Base-by-base conservation (phyloP, 2,888 invertebrate genomes). In the Drosophila paucipuncta region DNA sequence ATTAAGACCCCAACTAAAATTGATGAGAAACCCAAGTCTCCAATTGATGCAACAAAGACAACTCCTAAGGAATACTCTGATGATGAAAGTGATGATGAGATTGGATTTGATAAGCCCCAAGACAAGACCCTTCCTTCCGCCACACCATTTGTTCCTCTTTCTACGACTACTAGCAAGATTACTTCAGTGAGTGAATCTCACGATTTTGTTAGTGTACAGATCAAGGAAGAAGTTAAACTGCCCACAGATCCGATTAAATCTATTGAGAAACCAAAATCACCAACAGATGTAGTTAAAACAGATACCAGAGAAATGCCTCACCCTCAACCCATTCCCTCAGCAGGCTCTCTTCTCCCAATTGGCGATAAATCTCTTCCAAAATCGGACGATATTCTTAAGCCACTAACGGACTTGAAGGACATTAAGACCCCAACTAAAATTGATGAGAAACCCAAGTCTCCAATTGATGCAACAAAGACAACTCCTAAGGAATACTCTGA, bases 401-500 rank as follows among this genome's bases (percentile, higher is more conserved):
- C 22, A 10, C 4, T 28, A 2, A 13, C 33, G 1, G 53, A 33
- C 53, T 2, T 13, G 10, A 33, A n/a, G 33, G 53, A 53, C 33
- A 31, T 18, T 33, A 33, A 22, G 6, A 7, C 6, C 1, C 33
- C 13, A 13, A 6, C 22, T 11, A 53, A 53, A 53, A 33, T 53
- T n/a, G 52, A 33, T 33, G 55, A 35, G 33, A 58, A 65, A 50
- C 30, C 35, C 22, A 64, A 57, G n/a, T 55, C 59, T 2, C 49
- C 59, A 22, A 39, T 43, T 30, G 65, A 65, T 10, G 7, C 28
- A 16, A 10, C 7, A 25, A 55, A 13, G 39, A 33, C 16, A 33
- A 11, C 43, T n/a, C n/a, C 57, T 7, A 7, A 1, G 18, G 55
- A 43, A 31, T 62, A 62, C 31, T 68, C 61, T 43, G 61, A 55